These are phyloP conservation scores for Luperina nickerlii DNA, from an alignment of 2,888 invertebrate genomes.

Conservation along the genomic window DNA sequence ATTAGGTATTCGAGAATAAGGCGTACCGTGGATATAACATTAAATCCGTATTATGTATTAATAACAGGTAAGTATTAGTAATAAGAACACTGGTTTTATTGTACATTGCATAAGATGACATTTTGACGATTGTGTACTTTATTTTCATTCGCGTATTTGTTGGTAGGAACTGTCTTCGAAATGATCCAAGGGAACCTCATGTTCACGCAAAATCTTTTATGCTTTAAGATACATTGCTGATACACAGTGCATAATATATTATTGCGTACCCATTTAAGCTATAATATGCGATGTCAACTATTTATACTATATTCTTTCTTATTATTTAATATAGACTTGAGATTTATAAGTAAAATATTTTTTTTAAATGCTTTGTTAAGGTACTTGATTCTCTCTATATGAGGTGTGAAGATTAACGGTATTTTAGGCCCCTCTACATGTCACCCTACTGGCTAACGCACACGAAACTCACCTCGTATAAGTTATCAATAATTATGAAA, in stretches of 20 bases:
- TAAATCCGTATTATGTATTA: constrained; percentile 42
- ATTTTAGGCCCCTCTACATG: constrained; percentile 24
- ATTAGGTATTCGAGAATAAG: constrained; percentile 58
- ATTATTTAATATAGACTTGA: constrained; percentile 39
- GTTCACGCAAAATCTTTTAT: neutral
- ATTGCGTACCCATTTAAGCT: constrained; percentile 8
- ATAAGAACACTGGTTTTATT: constrained; percentile 44
- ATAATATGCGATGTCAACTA: constrained; percentile 18
- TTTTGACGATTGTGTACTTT: constrained; percentile 1
- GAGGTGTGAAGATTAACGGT: constrained; percentile 18
- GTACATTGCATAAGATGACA: constrained; percentile 25
- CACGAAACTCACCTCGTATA: neutral
- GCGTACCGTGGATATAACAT: constrained; percentile 50
- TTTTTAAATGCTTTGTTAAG: constrained; percentile 41
- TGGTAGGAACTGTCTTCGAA: constrained; percentile 20
- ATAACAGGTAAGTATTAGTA: constrained; percentile 42
- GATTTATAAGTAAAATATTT: constrained; percentile 31
- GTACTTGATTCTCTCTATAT: constrained; percentile 45
- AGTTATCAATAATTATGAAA: neutral
- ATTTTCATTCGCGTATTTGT: neutral
- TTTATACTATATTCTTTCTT: constrained; percentile 20
- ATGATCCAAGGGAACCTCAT: neutral
- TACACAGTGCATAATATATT: constrained; percentile 17
- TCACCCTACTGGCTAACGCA: neutral
- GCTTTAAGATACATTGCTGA: constrained; percentile 9